phyloP scores from a whole-genome alignment of 1,140 invertebrate genomes.

The Trichoplusia ni region DNA sequence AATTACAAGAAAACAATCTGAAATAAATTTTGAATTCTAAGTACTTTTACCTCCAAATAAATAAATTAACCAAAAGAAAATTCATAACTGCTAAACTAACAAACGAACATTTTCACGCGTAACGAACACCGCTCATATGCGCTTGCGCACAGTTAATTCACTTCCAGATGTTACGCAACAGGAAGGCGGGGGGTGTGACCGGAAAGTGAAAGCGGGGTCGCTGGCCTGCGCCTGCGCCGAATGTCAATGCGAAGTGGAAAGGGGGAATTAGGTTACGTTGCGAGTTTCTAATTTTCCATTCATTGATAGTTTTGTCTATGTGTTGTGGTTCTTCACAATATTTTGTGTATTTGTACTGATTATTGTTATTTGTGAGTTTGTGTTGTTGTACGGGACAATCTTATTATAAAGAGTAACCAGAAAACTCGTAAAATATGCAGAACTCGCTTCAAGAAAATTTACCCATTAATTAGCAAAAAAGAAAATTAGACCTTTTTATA shows the following conservation, averaged over 20 bases:
- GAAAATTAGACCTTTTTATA: too few species aligned
- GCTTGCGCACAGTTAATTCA: slow-evolving; percentile 37
- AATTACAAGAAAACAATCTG: too few species aligned
- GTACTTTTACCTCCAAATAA: too few species aligned
- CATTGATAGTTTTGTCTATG: background rate
- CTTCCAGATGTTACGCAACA: slow-evolving; percentile 57
- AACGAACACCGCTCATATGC: background rate
- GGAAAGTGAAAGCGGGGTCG: slow-evolving; percentile 60
- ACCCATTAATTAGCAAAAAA: too few species aligned
- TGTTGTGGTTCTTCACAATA: background rate
- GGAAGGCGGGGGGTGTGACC: slow-evolving; percentile 51
- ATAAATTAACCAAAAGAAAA: slow-evolving; percentile 2
- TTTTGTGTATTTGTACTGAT: background rate
- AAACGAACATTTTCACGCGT: slow-evolving; percentile 26
- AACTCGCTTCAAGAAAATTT: too few species aligned
- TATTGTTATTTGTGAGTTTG: background rate
- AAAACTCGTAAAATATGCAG: too few species aligned
- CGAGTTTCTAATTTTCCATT: slow-evolving; percentile 25
- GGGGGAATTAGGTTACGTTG: slow-evolving; percentile 41
- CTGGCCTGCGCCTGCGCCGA: slow-evolving; percentile 45
- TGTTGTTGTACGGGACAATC: too few species aligned
- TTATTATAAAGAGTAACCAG: too few species aligned
- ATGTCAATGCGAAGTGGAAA: slow-evolving; percentile 57
- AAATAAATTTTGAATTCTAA: too few species aligned
- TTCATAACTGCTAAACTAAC: background rate